phyloP scores from a whole-genome alignment of 2,113 vertebrate species.

The Sander vitreus region DNA sequence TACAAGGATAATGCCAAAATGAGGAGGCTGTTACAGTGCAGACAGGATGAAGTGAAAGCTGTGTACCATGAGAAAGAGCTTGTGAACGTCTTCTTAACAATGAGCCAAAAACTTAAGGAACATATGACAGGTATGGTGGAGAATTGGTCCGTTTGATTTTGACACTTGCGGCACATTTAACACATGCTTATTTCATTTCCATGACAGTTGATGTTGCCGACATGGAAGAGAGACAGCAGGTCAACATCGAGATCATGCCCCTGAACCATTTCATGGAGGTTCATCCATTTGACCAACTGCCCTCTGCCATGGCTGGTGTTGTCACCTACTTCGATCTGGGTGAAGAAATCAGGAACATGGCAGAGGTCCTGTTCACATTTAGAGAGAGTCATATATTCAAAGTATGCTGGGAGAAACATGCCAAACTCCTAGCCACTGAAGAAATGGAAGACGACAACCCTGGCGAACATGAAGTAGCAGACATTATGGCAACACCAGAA shows the following conservation, averaged over 20 bases:
- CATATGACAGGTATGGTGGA: constrained; percentile 83
- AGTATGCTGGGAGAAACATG: constrained; percentile 85
- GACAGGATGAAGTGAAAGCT: constrained; percentile 75
- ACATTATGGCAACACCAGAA: constrained; percentile 48
- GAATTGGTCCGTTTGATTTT: background rate
- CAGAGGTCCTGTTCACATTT: constrained; percentile 60
- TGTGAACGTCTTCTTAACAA: constrained; percentile 85
- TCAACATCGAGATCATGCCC: constrained; percentile 73
- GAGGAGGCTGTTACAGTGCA: constrained; percentile 74
- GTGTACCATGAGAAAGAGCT: constrained; percentile 80
- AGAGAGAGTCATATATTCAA: constrained; percentile 87
- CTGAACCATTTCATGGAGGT: constrained; percentile 79
- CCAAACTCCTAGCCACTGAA: background rate
- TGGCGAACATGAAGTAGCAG: background rate
- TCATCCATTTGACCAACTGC: constrained; percentile 32
- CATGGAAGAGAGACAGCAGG: constrained; percentile 58
- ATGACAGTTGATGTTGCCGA: constrained; percentile 83
- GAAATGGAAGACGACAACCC: background rate
- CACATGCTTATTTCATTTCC: background rate
- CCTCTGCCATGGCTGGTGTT: fast-evolving
- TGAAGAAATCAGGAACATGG: constrained; percentile 75
- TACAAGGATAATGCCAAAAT: constrained; percentile 73
- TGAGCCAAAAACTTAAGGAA: constrained; percentile 84
- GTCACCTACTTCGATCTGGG: constrained; percentile 84
- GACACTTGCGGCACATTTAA: background rate